These are phyloP conservation scores for Temnothorax curvispinosus DNA, from an alignment of 1,140 invertebrate genomes.

Conservation along the genomic window DNA sequence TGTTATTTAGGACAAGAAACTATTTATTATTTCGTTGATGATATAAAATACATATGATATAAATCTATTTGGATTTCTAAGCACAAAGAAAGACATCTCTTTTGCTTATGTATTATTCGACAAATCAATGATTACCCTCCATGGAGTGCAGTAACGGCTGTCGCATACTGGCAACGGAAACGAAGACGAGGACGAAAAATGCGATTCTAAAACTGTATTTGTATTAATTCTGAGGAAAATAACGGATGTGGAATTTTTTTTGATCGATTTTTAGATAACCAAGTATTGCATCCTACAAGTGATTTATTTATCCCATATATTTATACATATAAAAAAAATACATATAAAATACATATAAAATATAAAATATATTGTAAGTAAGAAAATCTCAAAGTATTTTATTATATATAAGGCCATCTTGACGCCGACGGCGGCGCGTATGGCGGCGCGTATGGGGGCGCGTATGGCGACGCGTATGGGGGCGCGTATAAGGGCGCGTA, in stretches of 20 bases:
- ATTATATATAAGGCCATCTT: too few species aligned
- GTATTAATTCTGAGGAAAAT: background rate
- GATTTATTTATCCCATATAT: background rate
- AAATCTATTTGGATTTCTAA: background rate
- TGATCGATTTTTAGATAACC: background rate
- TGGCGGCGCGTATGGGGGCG: too few species aligned
- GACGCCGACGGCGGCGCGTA: too few species aligned
- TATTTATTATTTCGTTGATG: too few species aligned
- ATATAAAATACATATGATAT: too few species aligned
- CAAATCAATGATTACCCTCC: background rate
- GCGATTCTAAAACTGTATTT: constrained; percentile 15
- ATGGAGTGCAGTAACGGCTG: background rate
- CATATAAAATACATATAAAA: too few species aligned
- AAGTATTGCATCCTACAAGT: background rate
- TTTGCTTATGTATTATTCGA: background rate
- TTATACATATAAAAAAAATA: too few species aligned
- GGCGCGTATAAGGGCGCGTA: too few species aligned
- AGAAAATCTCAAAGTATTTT: too few species aligned
- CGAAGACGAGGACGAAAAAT: constrained; percentile 7
- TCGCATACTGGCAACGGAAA: background rate
- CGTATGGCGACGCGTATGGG: too few species aligned
- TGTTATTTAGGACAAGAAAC: too few species aligned
- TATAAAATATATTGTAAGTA: too few species aligned
- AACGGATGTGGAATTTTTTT: background rate
- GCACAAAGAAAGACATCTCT: background rate